Evolutionary conservation across 1,140 invertebrate species (phyloP).

Genomic region (Euwallacea fornicatus): DNA sequence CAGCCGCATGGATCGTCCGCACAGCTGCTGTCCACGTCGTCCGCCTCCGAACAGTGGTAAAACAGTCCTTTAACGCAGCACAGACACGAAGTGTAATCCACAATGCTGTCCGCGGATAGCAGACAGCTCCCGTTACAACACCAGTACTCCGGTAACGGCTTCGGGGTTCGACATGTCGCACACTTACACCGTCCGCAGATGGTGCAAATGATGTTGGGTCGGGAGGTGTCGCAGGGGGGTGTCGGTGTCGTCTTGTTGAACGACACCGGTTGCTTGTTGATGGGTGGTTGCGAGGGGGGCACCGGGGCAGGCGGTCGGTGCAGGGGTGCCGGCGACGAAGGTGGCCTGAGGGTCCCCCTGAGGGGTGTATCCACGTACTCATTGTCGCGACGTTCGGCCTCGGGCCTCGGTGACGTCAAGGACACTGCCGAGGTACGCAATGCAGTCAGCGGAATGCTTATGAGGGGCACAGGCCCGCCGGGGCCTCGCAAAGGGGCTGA

Average conservation of each 20-base stretch:
- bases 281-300: conserved; percentile 48
- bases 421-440: conserved; percentile 56
- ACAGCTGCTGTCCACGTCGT: conserved; percentile 65
- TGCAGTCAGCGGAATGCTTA: conserved; percentile 31
- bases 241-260: conserved; percentile 58
- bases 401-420: conserved; percentile 72
- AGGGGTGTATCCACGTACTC: conserved; percentile 85
- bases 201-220: conserved; percentile 48
- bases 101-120: conserved; percentile 80
- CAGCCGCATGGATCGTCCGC: conserved; percentile 88
- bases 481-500: conserved; percentile 66
- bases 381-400: conserved; percentile 75
- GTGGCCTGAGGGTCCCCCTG: conserved; percentile 51
- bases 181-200: conserved; percentile 85
- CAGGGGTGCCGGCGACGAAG: conserved; percentile 46
- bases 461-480: conserved; percentile 51
- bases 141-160: conserved; percentile 83
- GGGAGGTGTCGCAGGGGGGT: conserved; percentile 38
- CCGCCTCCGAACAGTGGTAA: conserved; percentile 85
- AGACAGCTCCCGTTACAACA: conserved; percentile 83
- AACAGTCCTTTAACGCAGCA: conserved; percentile 91
- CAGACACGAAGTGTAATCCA: conserved; percentile 88
- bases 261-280: conserved; percentile 62
- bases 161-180: conserved; percentile 80
- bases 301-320: conserved; percentile 48